These are phyloP conservation scores for Thera britannica DNA, from an alignment of 2,888 invertebrate genomes.

Conservation along the genomic window DNA sequence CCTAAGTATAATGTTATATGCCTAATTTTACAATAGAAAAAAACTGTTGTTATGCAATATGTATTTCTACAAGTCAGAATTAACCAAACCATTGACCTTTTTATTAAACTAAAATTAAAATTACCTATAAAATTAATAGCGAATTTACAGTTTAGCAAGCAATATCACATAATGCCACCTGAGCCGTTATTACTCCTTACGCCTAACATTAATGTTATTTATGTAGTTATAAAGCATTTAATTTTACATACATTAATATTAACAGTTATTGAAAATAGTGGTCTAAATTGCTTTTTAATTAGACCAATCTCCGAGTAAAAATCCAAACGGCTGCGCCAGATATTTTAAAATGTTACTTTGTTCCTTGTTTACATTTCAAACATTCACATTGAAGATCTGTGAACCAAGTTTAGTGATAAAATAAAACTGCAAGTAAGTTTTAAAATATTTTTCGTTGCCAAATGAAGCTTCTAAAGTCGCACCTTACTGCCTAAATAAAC, in stretches of 20 bases:
- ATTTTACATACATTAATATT: not conserved
- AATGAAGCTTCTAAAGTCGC: not conserved
- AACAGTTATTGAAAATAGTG: not conserved
- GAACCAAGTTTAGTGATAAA: not conserved
- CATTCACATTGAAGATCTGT: too few species aligned
- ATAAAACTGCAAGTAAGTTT: not conserved
- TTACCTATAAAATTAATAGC: constrained; percentile 2
- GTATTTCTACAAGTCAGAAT: not conserved
- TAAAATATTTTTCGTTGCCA: not conserved
- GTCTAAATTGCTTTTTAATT: not conserved
- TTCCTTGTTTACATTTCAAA: not conserved
- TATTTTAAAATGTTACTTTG: not conserved
- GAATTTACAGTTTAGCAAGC: constrained; percentile 49
- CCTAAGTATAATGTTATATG: not conserved
- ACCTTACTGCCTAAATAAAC: constrained; percentile 17
- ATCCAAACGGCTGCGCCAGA: not conserved
- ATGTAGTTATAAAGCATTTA: not conserved
- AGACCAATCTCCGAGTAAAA: not conserved
- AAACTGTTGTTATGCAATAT: too few species aligned
- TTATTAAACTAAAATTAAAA: constrained; percentile 6
- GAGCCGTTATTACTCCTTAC: constrained; percentile 49
- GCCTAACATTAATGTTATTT: constrained; percentile 2
- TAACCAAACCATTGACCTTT: not conserved
- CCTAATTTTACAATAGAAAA: too few species aligned
- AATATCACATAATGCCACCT: constrained; percentile 66